These are phyloP conservation scores for Drosophila phalerata DNA, from an alignment of 2,888 invertebrate genomes.

Conservation along the genomic window DNA sequence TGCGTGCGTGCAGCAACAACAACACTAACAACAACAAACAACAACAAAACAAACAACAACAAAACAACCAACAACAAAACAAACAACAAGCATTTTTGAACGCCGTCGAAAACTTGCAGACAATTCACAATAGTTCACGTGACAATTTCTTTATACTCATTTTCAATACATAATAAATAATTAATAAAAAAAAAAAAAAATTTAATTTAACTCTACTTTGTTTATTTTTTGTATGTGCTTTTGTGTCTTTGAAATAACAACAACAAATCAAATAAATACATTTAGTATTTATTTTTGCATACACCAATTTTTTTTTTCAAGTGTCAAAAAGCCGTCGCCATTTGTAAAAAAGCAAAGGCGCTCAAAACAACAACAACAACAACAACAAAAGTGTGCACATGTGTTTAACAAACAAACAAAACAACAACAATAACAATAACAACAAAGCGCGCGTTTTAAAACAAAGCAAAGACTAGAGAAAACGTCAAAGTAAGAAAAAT, in stretches of 20 bases:
- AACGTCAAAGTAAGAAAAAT: not conserved
- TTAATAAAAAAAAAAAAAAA: not conserved
- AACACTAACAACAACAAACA: slow-evolving; percentile 48
- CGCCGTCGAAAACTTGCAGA: not conserved
- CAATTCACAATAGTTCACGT: not conserved
- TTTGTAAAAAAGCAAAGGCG: not conserved
- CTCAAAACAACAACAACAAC: not conserved
- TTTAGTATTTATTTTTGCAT: slow-evolving; percentile 7
- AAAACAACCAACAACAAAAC: not conserved
- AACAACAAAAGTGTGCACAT: slow-evolving; percentile 7
- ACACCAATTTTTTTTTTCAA: slow-evolving; percentile 6
- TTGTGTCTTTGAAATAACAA: not conserved
- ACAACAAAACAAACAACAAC: slow-evolving; percentile 14
- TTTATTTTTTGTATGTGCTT: slow-evolving; percentile 17
- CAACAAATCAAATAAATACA: not conserved
- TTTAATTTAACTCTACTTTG: not conserved
- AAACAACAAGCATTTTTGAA: not conserved
- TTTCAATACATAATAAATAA: no score
- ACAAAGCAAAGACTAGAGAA: not conserved
- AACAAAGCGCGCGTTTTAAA: not conserved
- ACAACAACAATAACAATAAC: not conserved
- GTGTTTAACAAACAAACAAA: not conserved
- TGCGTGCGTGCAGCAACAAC: slow-evolving; percentile 68
- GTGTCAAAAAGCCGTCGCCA: slow-evolving; percentile 12
- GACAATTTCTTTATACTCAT: not conserved